Base-by-base conservation (phyloP, 2,113 vertebrate species). In the Datnioides undecimradiatus region DNA sequence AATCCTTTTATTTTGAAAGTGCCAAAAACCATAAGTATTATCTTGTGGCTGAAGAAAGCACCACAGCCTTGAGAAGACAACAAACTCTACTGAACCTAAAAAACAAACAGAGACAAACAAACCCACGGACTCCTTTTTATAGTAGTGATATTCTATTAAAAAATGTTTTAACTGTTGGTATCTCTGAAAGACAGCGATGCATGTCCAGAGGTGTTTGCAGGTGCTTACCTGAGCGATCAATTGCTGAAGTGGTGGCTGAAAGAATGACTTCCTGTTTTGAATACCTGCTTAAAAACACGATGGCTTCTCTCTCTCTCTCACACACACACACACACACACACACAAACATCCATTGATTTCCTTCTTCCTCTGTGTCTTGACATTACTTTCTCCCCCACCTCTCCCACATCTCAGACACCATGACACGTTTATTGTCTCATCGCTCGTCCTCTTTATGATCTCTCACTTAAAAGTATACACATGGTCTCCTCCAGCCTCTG, bases 101-200 rank as follows among this genome's bases (percentile, higher is more conserved):
- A 85, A 80, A 83, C 17, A 70, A 48, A 79, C 31, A 36, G 25
- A 52, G 45, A 80, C 82, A 72, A 23, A 73, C 75, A 77, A 58
- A 88, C 71, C 70, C 67, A 78, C 3, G 14, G 72, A 86, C 90
- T 92, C 90, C 70, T 94, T 94, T 94, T 94, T 93, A 80, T 87
- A 94, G 77, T 86, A 89, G 91, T 90, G 88, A 90, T 92, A 92
- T 93, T 93, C 88, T 90, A 91, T 90, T 87, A 88, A 80, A 68
- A 89, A 80, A 79, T 55, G 79, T 93, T 93, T 93, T 88, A 89
- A 84, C 73, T 84, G 84, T 89, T 82, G 81, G 74, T 83, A 86
- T 93, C 91, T 93, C 90, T 91, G 91, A 88, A 92, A 91, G 92
- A 87, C 89, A 90, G 83, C 73, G 69, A 84, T 87, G 90, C 90